phyloP scores from a whole-genome alignment of 2,888 invertebrate genomes.

The Neoascia interrupta region DNA sequence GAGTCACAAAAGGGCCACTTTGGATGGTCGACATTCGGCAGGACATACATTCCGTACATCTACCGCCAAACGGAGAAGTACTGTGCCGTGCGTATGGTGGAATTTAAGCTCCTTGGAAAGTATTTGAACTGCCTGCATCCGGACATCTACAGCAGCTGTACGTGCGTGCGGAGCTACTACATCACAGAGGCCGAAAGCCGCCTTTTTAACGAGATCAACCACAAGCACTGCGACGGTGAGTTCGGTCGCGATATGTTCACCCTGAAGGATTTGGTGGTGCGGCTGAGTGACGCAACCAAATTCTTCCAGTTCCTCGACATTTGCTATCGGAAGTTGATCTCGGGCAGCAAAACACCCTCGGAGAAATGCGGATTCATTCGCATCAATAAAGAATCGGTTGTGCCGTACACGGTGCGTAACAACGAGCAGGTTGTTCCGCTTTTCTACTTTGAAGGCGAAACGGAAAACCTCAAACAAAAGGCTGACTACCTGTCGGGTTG shows the following conservation, averaged over 20 bases:
- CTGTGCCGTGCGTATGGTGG: constrained; percentile 96
- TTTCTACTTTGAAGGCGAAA: constrained; percentile 92
- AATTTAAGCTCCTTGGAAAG: constrained; percentile 92
- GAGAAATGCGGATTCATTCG: constrained; percentile 95
- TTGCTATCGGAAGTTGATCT: constrained; percentile 90
- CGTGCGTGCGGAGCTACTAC: constrained; percentile 94
- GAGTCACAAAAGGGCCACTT: constrained; percentile 90
- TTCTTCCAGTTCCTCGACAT: constrained; percentile 95
- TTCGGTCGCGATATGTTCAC: constrained; percentile 94
- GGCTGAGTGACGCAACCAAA: constrained; percentile 91
- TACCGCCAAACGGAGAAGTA: constrained; percentile 91
- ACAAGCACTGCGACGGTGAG: constrained; percentile 93
- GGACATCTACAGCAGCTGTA: constrained; percentile 94
- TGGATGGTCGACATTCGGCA: constrained; percentile 94
- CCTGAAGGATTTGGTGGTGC: constrained; percentile 93
- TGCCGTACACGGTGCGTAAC: constrained; percentile 93
- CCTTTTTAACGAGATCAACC: constrained; percentile 94
- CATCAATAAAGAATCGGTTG: constrained; percentile 95
- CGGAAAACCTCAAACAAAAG: constrained; percentile 93
- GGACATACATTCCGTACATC: constrained; percentile 93
- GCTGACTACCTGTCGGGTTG: constrained; percentile 93
- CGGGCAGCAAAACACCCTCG: constrained; percentile 84
- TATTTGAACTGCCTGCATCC: constrained; percentile 93
- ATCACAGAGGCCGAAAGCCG: constrained; percentile 94
- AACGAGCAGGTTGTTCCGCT: constrained; percentile 93